Conservation (phyloP, 2,113 vertebrate species). For the Merops nubicus region DNA sequence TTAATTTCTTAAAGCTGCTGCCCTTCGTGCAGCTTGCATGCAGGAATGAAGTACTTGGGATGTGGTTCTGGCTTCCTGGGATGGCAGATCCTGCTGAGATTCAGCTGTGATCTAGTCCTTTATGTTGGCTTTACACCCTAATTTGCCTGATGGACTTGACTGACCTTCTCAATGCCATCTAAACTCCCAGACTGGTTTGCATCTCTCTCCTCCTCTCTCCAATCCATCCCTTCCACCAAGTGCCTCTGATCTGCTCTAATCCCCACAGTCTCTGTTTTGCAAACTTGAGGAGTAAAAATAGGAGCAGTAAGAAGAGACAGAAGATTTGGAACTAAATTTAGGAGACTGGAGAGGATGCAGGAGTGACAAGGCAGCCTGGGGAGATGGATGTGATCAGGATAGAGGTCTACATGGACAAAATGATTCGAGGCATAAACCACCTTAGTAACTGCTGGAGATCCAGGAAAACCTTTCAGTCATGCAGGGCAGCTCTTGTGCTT, state of each 20-base stretch:
- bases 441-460: not conserved
- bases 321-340: constrained; percentile 8
- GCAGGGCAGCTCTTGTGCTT: not conserved
- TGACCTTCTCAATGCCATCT: not conserved
- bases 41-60: not conserved
- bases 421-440: not conserved
- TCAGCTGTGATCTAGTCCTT: not conserved
- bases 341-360: not conserved
- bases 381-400: not conserved
- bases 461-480: not conserved
- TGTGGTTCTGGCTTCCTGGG: not conserved
- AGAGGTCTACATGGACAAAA: not conserved
- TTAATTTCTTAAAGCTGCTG: not conserved
- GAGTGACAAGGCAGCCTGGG: not conserved
- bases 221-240: not conserved
- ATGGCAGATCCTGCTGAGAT: not conserved
- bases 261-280: not conserved
- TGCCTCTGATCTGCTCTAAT: not conserved
- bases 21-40: not conserved
- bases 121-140: not conserved
- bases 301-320: not conserved
- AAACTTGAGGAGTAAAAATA: constrained; percentile 29
- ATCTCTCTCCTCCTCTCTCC: not conserved
- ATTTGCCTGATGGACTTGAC: not conserved
- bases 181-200: not conserved